A percentile compares a stretch with the other conserved stretches of the same genome.
Conservation (phyloP, 2,113 vertebrate species). For the Petrocephalus zakoni region DNA sequence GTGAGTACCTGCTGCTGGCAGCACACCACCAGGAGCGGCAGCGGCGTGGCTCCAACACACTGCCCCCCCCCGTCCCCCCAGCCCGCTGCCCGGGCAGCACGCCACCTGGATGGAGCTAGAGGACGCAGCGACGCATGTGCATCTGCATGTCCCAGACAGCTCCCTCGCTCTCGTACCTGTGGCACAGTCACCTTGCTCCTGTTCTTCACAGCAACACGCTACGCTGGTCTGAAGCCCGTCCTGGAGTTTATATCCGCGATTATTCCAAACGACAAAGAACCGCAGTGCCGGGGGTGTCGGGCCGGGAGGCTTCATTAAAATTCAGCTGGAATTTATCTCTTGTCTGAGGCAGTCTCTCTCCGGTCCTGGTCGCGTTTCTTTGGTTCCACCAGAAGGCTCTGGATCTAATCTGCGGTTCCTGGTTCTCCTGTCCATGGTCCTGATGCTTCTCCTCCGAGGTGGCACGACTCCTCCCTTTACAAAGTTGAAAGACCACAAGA, state of each 20-base stretch:
- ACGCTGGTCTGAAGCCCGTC: not conserved
- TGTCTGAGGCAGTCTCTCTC: constrained; percentile 8
- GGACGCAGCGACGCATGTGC: not conserved
- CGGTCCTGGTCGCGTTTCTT: not conserved
- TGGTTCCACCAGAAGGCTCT: not conserved
- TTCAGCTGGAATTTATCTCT: not conserved
- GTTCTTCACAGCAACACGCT: not conserved
- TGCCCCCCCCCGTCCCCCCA: not conserved
- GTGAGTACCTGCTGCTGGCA: not conserved
- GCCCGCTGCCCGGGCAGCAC: not conserved
- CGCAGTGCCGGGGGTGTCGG: not conserved
- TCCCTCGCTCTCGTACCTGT: not conserved
- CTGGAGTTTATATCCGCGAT: not conserved
- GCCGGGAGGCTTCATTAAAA: not conserved
- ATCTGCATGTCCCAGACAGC: not conserved
- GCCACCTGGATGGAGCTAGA: constrained; percentile 5
- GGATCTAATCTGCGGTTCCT: not conserved
- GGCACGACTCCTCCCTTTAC: too few species aligned
- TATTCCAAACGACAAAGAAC: not conserved
- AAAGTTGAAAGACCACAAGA: not conserved
- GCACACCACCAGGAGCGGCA: not conserved
- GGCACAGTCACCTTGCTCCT: not conserved
- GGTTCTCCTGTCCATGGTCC: not conserved
- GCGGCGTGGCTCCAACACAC: not conserved
- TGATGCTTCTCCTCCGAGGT: too few species aligned